Base-by-base conservation (phyloP, 2,113 vertebrate species). In the Aptenodytes forsteri region DNA sequence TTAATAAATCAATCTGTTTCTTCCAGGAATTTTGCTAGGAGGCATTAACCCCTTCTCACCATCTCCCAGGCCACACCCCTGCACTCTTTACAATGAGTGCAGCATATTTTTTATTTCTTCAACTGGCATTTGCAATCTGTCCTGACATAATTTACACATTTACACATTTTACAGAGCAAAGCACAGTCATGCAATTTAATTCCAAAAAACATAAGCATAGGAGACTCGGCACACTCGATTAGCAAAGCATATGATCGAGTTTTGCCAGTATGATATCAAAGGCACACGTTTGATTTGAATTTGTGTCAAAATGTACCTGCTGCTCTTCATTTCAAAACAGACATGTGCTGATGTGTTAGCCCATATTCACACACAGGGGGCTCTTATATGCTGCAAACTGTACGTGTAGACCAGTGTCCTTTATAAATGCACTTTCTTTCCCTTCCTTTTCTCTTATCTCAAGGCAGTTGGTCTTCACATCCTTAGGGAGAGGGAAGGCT, bases 101-200 rank as follows among this genome's bases (percentile, higher is more conserved):
- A 97, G 97, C 98, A 98, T 98, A 98, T 98, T 98, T 98, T 98
- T 96, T 97, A 97, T 97, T 98, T 98, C 98, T 98, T 98, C 98
- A 94, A 98, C 95, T 98, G 93, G 95, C 97, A 96, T 69, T 96
- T 97, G 97, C 98, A 98, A 98, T 98, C 97, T 98, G 98, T 98
- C 98, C 97, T 97, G 98, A 98, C 98, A 98, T 98, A 98, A 98
- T 98, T 98, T 98, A 98, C 98, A 98, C 98, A 98, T 98, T 98
- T 98, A 98, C 98, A 98, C 98, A 98, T 98, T 98, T 97, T 95
- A 96, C 98, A 97, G 98, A 98, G 98, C 97, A 97, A 98, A 98
- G 96, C 98, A 98, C 95, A 98, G 98, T 97, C 97, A 97, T 96
- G 97, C 96, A 97, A 97, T 98, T 98, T 98, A 98, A 98, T 98